Percentiles rank a stretch among this genome's conserved stretches.
Conservation (phyloP, 2,113 vertebrate genomes). For the Lophochroa leadbeateri region DNA sequence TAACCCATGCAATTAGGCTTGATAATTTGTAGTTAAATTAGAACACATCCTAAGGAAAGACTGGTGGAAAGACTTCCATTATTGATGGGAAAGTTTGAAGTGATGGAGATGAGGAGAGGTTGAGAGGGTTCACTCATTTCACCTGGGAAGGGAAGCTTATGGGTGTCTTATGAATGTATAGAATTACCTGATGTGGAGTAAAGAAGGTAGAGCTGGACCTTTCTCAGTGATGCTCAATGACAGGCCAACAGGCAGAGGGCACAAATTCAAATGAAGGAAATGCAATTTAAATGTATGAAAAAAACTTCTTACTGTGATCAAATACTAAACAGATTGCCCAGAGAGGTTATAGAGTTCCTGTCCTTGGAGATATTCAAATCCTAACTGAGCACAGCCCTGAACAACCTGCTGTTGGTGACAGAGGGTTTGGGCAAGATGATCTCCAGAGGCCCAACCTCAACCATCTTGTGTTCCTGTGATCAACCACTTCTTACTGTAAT, state of each 20-base stretch:
- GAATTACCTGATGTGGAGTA: not conserved
- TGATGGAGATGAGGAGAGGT: not conserved
- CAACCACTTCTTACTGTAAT: not conserved
- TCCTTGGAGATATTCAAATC: not conserved
- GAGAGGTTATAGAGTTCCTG: not conserved
- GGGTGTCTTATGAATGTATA: not conserved
- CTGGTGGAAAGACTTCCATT: not conserved
- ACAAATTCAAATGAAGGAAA: not conserved
- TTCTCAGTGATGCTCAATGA: not conserved
- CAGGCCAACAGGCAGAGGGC: not conserved
- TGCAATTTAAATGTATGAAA: not conserved
- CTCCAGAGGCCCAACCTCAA: not conserved
- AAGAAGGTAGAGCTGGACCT: not conserved
- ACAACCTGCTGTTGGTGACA: not conserved
- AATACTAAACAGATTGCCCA: not conserved
- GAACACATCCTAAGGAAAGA: not conserved
- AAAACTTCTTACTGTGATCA: not conserved
- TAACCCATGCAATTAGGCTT: not conserved
- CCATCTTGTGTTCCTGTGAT: not conserved
- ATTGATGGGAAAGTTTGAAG: not conserved
- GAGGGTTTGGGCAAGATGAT: accelerated
- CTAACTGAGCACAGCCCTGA: not conserved
- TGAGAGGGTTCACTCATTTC: not conserved
- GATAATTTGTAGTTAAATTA: not conserved
- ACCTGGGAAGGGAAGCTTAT: not conserved